These are phyloP conservation scores for Acipenser ruthenus DNA, from an alignment of 2,797 vertebrate genomes.

Conservation along the genomic window DNA sequence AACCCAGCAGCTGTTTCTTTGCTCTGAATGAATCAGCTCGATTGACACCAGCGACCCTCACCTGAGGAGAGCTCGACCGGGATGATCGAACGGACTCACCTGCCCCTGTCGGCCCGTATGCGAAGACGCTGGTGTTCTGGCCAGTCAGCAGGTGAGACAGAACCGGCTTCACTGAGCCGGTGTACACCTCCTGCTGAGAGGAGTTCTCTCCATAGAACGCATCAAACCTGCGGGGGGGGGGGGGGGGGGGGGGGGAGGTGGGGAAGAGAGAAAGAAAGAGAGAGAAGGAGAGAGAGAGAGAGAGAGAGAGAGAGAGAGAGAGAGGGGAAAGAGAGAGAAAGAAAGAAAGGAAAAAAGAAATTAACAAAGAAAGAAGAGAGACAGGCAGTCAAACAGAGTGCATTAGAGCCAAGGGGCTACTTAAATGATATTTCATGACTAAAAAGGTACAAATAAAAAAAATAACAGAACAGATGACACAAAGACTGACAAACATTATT, in stretches of 20 bases:
- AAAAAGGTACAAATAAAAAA: no score
- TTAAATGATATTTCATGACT: no score
- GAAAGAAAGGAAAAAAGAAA: background rate
- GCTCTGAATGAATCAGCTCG: no score
- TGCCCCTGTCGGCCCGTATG: slow-evolving; percentile 86
- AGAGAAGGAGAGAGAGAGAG: no score
- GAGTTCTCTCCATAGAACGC: slow-evolving; percentile 69
- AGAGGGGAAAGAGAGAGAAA: no score
- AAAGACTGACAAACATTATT: no score
- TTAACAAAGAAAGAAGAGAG: background rate
- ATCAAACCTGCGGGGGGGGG: slow-evolving; percentile 63
- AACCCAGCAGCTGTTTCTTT: no score
- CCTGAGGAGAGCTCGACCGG: no score
- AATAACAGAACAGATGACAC: no score
- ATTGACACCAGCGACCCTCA: no score
- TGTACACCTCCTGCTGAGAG: slow-evolving; percentile 75
- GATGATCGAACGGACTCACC: slow-evolving; percentile 43
- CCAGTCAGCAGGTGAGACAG: slow-evolving; percentile 69
- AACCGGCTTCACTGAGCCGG: slow-evolving; percentile 70
- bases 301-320: background rate
- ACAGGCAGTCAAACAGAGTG: background rate
- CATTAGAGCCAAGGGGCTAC: background rate
- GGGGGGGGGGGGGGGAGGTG: no score
- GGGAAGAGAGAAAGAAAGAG: background rate
- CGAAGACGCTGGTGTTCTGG: slow-evolving; percentile 84